Percentiles rank a stretch among this genome's conserved stretches.
Evolutionary conservation across 2,888 invertebrate species (phyloP).

Genomic region (Drosophila anomalata): DNA sequence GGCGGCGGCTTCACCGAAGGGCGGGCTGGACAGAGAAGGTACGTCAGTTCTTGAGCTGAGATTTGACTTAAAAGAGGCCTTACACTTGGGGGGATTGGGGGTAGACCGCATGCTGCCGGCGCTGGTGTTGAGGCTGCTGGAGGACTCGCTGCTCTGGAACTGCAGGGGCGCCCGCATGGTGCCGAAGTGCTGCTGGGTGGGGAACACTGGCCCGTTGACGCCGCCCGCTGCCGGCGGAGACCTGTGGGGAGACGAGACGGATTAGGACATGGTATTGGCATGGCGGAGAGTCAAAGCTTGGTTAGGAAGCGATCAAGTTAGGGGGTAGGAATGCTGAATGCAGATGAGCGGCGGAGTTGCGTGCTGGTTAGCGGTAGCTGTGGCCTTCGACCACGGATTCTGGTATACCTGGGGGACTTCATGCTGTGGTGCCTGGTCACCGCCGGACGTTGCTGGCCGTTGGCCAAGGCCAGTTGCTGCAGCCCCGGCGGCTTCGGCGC

Average conservation of each 20-base stretch:
- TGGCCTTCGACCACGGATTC: constrained; percentile 14
- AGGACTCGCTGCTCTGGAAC: constrained; percentile 71
- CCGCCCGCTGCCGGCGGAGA: constrained; percentile 83
- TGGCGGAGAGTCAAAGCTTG: not conserved
- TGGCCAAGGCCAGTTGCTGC: constrained; percentile 82
- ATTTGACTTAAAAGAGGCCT: constrained; percentile 22
- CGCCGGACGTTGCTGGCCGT: constrained; percentile 82
- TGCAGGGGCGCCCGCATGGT: constrained; percentile 82
- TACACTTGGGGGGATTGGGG: constrained; percentile 83
- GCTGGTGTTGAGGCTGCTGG: constrained; percentile 72
- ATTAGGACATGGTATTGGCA: not conserved
- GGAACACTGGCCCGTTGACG: constrained; percentile 79
- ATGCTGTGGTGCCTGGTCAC: constrained; percentile 93
- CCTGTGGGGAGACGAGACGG: constrained; percentile 55
- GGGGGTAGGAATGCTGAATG: constrained; percentile 16
- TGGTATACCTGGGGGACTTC: constrained; percentile 89
- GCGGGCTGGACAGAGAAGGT: constrained; percentile 71
- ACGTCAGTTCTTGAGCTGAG: not conserved
- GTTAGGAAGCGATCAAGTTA: constrained; percentile 2
- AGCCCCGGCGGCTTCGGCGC: constrained; percentile 92
- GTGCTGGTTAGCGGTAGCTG: constrained; percentile 25
- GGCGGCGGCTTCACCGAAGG: constrained; percentile 84
- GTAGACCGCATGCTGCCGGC: constrained; percentile 78
- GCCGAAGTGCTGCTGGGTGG: constrained; percentile 82
- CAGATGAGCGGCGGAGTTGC: constrained; percentile 21